These are phyloP conservation scores for Sceloporus tristichus DNA, from an alignment of 2,113 vertebrate species.

Conservation along the genomic window DNA sequence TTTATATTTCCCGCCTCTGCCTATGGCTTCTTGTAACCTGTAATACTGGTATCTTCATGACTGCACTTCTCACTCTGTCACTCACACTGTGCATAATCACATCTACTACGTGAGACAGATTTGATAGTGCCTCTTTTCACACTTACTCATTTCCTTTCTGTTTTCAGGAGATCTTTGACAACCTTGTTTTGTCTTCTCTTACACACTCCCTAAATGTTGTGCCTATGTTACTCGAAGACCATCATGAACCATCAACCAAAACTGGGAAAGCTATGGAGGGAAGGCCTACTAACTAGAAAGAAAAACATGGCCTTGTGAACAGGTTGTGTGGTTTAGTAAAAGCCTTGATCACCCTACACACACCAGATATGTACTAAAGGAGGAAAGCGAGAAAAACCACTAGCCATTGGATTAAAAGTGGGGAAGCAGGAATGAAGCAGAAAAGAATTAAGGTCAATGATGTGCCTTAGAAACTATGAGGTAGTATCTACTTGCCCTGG, in stretches of 20 bases:
- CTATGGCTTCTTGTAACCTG: neutral
- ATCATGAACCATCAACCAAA: neutral
- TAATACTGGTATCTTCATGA: neutral
- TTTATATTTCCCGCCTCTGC: too few relatives aligned
- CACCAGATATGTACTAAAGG: neutral
- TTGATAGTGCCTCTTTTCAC: neutral
- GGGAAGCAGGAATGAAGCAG: neutral
- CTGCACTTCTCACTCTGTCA: neutral
- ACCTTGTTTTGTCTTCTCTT: rapidly evolving
- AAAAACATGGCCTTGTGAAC: neutral
- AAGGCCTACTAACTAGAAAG: neutral
- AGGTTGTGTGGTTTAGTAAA: neutral
- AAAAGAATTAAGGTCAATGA: neutral
- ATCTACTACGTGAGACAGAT: neutral
- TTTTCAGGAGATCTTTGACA: neutral
- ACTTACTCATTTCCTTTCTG: neutral
- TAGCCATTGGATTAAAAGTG: too few relatives aligned
- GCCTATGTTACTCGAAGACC: too few relatives aligned
- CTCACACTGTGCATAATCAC: neutral
- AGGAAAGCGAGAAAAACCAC: neutral
- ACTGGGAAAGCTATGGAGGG: neutral
- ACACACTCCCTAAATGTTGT: neutral
- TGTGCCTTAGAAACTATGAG: neutral
- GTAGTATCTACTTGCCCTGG: neutral
- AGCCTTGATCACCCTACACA: too few relatives aligned